A percentile compares a stretch with the other conserved stretches of the same genome.
These are phyloP conservation scores for Dasyprocta punctata DNA, from an alignment of 2,113 vertebrate species.

Conservation along the genomic window DNA sequence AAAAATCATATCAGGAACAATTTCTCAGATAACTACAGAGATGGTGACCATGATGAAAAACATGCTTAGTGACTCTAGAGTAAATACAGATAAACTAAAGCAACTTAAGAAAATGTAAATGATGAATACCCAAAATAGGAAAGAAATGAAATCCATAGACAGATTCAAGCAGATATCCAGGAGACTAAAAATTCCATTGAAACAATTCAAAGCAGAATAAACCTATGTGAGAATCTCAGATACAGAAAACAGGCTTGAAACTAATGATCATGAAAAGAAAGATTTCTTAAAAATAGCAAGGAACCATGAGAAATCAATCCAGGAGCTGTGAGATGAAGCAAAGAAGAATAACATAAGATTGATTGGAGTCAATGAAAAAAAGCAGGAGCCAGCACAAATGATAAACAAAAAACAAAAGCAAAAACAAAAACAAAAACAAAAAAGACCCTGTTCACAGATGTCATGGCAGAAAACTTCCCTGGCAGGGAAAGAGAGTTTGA, in stretches of 20 bases:
- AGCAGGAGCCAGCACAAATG: background rate
- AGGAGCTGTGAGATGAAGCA: background rate
- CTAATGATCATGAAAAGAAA: background rate
- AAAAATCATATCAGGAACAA: background rate
- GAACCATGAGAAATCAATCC: background rate
- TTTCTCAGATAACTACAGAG: background rate
- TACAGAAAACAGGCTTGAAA: background rate
- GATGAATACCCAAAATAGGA: background rate
- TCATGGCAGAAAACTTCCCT: background rate
- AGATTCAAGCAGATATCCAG: background rate
- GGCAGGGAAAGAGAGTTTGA: background rate
- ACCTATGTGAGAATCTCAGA: background rate
- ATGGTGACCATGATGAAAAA: background rate
- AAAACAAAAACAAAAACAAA: background rate
- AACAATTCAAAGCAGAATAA: background rate
- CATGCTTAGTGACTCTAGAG: background rate
- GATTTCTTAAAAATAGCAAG: background rate
- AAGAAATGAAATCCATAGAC: background rate
- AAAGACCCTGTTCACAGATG: background rate
- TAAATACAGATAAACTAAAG: background rate
- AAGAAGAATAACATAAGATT: background rate
- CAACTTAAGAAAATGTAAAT: background rate
- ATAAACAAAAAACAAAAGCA: too few species aligned
- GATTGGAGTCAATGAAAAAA: background rate
- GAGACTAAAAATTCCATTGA: background rate